A percentile compares a stretch with the other conserved stretches of the same genome.
Evolutionary conservation across 35 echinoderm and acorn worm species (phyloP).

Genomic region (Ophioderma brevispina): DNA sequence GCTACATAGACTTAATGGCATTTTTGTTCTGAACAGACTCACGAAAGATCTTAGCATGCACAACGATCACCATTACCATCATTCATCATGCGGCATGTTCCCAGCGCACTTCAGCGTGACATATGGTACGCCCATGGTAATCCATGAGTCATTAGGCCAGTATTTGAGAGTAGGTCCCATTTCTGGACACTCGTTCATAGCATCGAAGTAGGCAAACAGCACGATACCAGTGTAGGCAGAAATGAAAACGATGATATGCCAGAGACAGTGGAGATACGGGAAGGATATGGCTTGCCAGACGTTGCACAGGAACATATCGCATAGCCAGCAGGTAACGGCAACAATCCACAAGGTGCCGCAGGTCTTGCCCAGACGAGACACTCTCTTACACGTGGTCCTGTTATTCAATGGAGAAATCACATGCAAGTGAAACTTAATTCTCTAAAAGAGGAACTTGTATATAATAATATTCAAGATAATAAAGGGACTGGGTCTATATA

Average conservation of each 20-base stretch:
- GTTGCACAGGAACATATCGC: conserved; percentile 78
- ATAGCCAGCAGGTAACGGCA: conserved; percentile 76
- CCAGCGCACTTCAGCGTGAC: conserved; percentile 79
- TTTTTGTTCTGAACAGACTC: too few species aligned
- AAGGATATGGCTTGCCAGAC: conserved; percentile 80
- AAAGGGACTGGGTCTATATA: too few species aligned
- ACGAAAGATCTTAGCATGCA: too few species aligned
- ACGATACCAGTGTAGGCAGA: conserved; percentile 81
- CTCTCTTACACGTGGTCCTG: conserved; percentile 72
- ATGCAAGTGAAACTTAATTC: not conserved
- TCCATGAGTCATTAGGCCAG: conserved; percentile 94
- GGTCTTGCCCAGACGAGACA: conserved; percentile 57
- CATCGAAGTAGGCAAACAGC: conserved; percentile 94
- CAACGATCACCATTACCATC: too few species aligned
- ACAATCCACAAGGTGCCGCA: conserved; percentile 60
- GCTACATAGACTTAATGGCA: too few species aligned
- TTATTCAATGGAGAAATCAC: not conserved
- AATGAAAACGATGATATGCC: conserved; percentile 95
- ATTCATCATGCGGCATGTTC: conserved; percentile 66
- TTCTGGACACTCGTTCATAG: conserved; percentile 90
- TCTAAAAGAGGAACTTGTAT: too few species aligned
- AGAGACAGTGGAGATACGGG: conserved; percentile 97
- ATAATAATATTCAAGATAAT: too few species aligned
- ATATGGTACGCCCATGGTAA: conserved; percentile 83
- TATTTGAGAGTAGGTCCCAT: conserved; percentile 91